Percentiles rank a stretch among this genome's conserved stretches.
These are phyloP conservation scores for Yoshiicerus persimilis DNA, from an alignment of 1,140 invertebrate species.

Conservation along the genomic window DNA sequence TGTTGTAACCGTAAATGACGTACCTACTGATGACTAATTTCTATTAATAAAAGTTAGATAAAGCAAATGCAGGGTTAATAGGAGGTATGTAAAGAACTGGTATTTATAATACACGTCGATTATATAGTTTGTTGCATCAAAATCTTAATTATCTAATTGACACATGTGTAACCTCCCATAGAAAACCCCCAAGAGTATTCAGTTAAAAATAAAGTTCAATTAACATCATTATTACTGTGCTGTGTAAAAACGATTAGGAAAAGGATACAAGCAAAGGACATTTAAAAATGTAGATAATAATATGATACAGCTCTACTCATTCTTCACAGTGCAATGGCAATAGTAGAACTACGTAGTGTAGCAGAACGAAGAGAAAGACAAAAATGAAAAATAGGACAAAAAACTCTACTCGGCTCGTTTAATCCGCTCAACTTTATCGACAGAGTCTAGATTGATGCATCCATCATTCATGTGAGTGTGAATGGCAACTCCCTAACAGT, in stretches of 20 bases:
- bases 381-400: slow-evolving; percentile 2
- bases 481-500: neutral
- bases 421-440: neutral
- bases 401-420: neutral
- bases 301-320: neutral
- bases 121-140: neutral
- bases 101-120: neutral
- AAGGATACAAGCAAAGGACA: neutral
- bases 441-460: neutral
- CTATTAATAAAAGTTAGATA: too few species aligned
- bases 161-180: neutral
- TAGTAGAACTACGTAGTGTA: neutral
- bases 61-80: too few species aligned
- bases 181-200: neutral
- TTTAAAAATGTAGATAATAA: neutral
- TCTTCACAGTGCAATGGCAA: neutral
- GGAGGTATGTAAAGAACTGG: too few species aligned
- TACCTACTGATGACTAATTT: too few species aligned
- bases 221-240: neutral
- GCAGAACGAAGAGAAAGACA: neutral
- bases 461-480: neutral
- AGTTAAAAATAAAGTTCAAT: neutral
- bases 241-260: neutral
- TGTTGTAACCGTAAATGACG: too few species aligned
- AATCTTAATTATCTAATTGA: neutral